Evolutionary conservation across 2,113 vertebrate genomes (phyloP).

Genomic region (Nesoenas mayeri): DNA sequence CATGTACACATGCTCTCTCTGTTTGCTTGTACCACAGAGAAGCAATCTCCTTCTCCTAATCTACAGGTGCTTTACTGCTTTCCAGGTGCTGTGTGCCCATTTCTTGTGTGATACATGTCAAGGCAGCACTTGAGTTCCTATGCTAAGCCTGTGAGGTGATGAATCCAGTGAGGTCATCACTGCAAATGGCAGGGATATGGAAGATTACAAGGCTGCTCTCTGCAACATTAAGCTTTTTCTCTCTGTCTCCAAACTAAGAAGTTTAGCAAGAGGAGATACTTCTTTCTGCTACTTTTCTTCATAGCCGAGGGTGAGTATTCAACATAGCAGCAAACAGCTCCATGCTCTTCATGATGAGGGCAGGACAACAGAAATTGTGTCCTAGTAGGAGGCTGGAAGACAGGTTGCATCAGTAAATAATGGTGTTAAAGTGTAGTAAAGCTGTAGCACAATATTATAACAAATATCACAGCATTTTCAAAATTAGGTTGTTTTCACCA

Average conservation of each 20-base stretch:
- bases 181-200: not conserved
- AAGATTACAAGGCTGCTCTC: not conserved
- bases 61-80: not conserved
- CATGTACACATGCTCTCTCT: not conserved
- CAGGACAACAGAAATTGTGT: not conserved
- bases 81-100: rapidly evolving
- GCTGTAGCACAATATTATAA: not conserved
- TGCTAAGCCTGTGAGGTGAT: not conserved
- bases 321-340: not conserved
- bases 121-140: not conserved
- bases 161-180: not conserved
- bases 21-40: not conserved
- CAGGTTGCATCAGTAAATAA: not conserved
- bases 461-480: not conserved
- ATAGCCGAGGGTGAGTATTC: not conserved
- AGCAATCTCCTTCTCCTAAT: not conserved
- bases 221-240: not conserved
- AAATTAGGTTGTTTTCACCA: not conserved
- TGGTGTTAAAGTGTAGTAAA: not conserved
- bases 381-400: not conserved
- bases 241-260: not conserved
- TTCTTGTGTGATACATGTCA: not conserved
- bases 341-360: not conserved
- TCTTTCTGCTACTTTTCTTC: not conserved
- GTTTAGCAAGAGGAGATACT: not conserved